Conservation (phyloP, 1,140 invertebrate species). For the Lepidotrigona ventralis region DNA sequence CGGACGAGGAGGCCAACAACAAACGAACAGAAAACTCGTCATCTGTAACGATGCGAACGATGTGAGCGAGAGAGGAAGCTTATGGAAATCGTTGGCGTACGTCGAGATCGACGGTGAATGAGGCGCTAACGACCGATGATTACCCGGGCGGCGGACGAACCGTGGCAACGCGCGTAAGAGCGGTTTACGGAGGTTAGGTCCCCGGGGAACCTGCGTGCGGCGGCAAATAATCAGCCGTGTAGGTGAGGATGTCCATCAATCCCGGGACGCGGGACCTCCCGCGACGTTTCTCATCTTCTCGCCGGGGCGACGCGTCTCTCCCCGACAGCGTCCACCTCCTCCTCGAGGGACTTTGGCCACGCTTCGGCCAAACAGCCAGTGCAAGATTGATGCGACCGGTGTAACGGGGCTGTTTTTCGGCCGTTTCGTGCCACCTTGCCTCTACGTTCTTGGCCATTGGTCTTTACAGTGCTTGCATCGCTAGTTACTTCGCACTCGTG, state of each 20-base stretch:
- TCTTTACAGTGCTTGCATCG: too few relatives aligned
- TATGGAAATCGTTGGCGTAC: slow-evolving; percentile 43
- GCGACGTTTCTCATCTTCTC: slow-evolving; percentile 77
- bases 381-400: slow-evolving; percentile 32
- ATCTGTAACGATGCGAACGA: not conserved
- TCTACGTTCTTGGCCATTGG: not conserved
- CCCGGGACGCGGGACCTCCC: slow-evolving; percentile 73
- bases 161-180: slow-evolving; percentile 35
- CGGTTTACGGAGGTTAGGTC: slow-evolving; percentile 13
- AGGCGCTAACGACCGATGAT: slow-evolving; percentile 75
- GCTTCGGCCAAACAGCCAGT: slow-evolving; percentile 5
- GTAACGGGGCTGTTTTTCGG: slow-evolving; percentile 27
- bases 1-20: too few relatives aligned
- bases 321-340: slow-evolving; percentile 22
- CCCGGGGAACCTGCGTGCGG: slow-evolving; percentile 4
- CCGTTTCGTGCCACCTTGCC: slow-evolving; percentile 11
- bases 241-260: slow-evolving; percentile 75
- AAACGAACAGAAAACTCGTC: not conserved
- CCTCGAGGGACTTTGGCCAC: slow-evolving; percentile 22
- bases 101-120: slow-evolving; percentile 69
- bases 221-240: slow-evolving; percentile 58
- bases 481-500: too few relatives aligned
- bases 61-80: too few relatives aligned
- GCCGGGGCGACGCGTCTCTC: slow-evolving; percentile 54
- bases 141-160: slow-evolving; percentile 47